Conservation (phyloP, 53 echinoderm and acorn worm genomes). For the Echinarachnius parma region DNA sequence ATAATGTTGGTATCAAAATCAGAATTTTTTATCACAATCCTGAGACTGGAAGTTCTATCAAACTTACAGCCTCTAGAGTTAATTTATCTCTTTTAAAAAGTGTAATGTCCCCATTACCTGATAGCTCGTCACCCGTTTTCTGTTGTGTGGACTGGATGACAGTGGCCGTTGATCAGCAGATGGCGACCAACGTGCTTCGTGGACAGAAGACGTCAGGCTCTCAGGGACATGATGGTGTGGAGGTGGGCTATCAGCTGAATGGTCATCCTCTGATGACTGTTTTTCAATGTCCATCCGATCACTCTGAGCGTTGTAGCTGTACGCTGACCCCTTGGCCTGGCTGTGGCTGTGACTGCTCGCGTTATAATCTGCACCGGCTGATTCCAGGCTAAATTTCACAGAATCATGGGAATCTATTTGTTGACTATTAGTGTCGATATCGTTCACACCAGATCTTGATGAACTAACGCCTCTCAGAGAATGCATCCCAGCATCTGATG, state of each 20-base stretch:
- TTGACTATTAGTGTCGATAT: too few species aligned
- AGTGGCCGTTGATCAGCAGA: background rate
- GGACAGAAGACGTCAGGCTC: conserved; percentile 1
- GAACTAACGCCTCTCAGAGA: background rate
- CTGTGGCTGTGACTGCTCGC: background rate
- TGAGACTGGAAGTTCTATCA: too few species aligned
- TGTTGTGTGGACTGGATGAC: background rate
- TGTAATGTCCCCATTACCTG: background rate
- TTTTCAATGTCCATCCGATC: conserved; percentile 19
- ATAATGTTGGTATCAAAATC: background rate
- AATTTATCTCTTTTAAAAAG: too few species aligned
- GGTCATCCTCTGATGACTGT: conserved; percentile 4
- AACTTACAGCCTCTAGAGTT: too few species aligned
- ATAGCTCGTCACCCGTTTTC: background rate
- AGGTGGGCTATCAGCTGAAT: conserved; percentile 8
- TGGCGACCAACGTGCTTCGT: too few species aligned
- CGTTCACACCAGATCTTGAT: background rate
- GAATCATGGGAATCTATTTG: too few species aligned
- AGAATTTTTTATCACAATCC: background rate
- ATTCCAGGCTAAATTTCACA: too few species aligned
- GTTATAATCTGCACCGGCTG: background rate
- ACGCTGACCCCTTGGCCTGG: background rate
- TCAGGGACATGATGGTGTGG: conserved; percentile 21
- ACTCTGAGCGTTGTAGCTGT: conserved; percentile 15
- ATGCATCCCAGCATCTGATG: background rate